Evolutionary conservation across 2,888 invertebrate species (phyloP).

Genomic region (Fragum fragum): DNA sequence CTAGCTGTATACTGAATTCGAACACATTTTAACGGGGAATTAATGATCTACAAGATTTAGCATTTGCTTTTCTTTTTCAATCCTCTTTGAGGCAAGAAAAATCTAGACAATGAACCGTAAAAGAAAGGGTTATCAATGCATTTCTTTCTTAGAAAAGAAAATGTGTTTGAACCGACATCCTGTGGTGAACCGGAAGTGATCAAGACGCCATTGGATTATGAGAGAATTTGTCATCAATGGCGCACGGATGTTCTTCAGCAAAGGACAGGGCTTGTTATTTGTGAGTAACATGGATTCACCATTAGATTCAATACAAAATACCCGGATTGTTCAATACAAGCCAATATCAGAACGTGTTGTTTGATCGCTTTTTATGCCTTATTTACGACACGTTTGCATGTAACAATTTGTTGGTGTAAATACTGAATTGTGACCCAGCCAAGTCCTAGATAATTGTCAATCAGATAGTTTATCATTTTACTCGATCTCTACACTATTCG

Average conservation of each 20-base stretch:
- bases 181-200: background rate
- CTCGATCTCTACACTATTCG: no score
- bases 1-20: no score
- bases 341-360: background rate
- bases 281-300: background rate
- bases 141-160: background rate
- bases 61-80: no score
- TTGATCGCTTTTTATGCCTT: background rate
- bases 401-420: background rate
- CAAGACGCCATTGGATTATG: background rate
- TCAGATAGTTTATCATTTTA: no score
- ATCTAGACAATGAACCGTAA: no score
- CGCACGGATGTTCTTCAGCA: background rate
- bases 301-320: background rate
- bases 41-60: no score
- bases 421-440: background rate
- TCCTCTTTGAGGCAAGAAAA: no score
- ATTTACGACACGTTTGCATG: background rate
- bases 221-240: conserved; percentile 3
- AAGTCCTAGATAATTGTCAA: no score
- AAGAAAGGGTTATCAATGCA: background rate
- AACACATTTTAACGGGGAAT: no score
- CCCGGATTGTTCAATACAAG: background rate
- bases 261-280: background rate
- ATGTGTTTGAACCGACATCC: conserved; percentile 2